Conservation (phyloP, 1,140 invertebrate species). For the Trichonephila clavata region DNA sequence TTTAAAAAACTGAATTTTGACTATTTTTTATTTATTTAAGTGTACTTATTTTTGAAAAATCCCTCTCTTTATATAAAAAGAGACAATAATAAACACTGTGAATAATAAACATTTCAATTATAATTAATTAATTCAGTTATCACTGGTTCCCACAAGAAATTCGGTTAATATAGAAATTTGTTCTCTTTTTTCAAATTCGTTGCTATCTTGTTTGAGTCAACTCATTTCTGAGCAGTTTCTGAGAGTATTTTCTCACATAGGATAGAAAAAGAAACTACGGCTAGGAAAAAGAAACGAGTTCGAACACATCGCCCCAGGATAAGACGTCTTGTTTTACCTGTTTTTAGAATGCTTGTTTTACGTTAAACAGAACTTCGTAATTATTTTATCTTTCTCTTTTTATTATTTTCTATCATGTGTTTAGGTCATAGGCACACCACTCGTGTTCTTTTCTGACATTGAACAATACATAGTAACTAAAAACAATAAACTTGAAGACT, state of each 20-base stretch:
- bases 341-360: slow-evolving; percentile 28
- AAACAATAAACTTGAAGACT: too few relatives aligned
- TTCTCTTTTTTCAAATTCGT: neutral
- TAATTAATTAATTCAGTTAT: too few relatives aligned
- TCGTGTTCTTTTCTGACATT: neutral
- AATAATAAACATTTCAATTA: too few relatives aligned
- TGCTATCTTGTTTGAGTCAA: neutral
- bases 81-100: too few relatives aligned
- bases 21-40: too few relatives aligned
- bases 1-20: too few relatives aligned
- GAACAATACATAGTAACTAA: neutral
- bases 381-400: slow-evolving; percentile 5
- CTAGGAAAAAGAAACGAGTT: neutral
- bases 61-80: too few relatives aligned
- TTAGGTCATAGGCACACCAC: neutral
- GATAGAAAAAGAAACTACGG: neutral
- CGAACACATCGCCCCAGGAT: neutral
- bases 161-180: too few relatives aligned
- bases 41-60: too few relatives aligned
- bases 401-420: neutral
- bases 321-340: slow-evolving; percentile 35
- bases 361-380: neutral
- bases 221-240: neutral
- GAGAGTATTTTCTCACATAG: neutral
- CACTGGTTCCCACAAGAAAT: too few relatives aligned